phyloP scores from a whole-genome alignment of 2,113 vertebrate genomes.

The mouse (Mus musculus) region GRCm39 chr16:43299001-43299500 shows the following conservation, averaged over 20 bases:
- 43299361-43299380: slow-evolving; percentile 12
- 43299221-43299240: not conserved
- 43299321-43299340: not conserved
- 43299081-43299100: slow-evolving; percentile 57
- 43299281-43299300: not conserved
- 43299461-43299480: not conserved
- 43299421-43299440: slow-evolving; percentile 5
- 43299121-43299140: slow-evolving; percentile 52
- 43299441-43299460: slow-evolving; percentile 36
- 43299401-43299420: not conserved
- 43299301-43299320: slow-evolving; percentile 40
- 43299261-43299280: not conserved
- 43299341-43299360: slow-evolving; percentile 26
- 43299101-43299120: slow-evolving; percentile 57
- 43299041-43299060: slow-evolving; percentile 41
- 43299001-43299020: slow-evolving; percentile 55
- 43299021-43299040: slow-evolving; percentile 50
- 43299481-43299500: not conserved
- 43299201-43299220: slow-evolving; percentile 54
- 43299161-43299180: slow-evolving; percentile 53
- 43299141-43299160: slow-evolving; percentile 55
- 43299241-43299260: not conserved
- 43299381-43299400: not conserved
- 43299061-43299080: not conserved
- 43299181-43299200: slow-evolving; percentile 53